A percentile compares a stretch with the other conserved stretches of the same genome.
phyloP scores from a whole-genome alignment of 1,140 invertebrate species.

The Bactericera cockerelli region DNA sequence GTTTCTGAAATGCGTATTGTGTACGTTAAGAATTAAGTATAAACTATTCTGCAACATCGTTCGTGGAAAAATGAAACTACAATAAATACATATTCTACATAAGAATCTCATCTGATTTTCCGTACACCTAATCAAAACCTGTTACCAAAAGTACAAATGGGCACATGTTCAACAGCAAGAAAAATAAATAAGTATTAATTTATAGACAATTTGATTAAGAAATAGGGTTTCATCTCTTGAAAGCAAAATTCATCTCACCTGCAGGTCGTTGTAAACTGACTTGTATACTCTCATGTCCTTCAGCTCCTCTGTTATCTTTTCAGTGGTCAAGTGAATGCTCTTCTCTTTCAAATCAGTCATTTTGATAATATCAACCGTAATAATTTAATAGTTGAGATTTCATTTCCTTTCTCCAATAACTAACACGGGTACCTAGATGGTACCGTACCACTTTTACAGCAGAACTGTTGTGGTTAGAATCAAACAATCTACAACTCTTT shows the following conservation, averaged over 20 bases:
- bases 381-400: no score
- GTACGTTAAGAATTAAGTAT: slow-evolving; percentile 14
- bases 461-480: no score
- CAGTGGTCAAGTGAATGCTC: slow-evolving; percentile 41
- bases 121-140: slow-evolving; percentile 6
- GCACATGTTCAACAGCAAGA: no score
- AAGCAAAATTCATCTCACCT: slow-evolving; percentile 29
- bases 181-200: no score
- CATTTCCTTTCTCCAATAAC: no score
- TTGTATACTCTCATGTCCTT: slow-evolving; percentile 44
- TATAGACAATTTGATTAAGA: no score
- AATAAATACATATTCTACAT: slow-evolving; percentile 16
- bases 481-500: no score
- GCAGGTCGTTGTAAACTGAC: slow-evolving; percentile 42
- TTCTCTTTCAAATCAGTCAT: slow-evolving; percentile 38
- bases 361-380: slow-evolving; percentile 12
- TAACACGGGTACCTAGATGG: no score
- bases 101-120: slow-evolving; percentile 8
- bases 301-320: slow-evolving; percentile 43
- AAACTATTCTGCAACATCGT: slow-evolving; percentile 13
- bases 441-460: no score
- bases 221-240: no score
- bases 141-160: slow-evolving; percentile 8
- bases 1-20: slow-evolving; percentile 47
- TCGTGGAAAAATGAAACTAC: no score